Base-by-base conservation (phyloP, 1,140 invertebrate species). In the Coboldia fuscipes region DNA sequence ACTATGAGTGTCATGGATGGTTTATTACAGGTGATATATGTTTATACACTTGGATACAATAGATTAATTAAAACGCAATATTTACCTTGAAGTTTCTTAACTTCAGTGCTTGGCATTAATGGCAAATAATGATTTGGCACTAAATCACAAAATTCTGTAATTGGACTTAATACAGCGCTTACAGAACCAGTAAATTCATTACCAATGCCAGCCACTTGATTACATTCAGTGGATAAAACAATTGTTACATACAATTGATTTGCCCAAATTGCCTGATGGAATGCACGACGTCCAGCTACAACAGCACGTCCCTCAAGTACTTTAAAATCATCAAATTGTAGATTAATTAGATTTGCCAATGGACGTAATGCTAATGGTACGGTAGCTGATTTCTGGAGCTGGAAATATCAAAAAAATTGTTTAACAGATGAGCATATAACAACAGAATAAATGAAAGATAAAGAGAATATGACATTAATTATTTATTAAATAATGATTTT, bases 121-220 rank as follows among this genome's bases (percentile, higher is more conserved):
- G 56, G 54, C 33, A 60, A 39, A 42, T 74, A 70, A 41, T 72
- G 65, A 15, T 65, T 56, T 10, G 76, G 72, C 18, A 81, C 67
- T 37, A 72, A 48, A 45, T 83, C 77, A 44, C 69, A 73, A 51
- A 84, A 83, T 50, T 81, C 75, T 6, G 74, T 73, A 20, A 83
- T 62, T 4, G 79, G 73, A 37, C 65, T 65, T 30, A 82, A 56
- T 20, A 64, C 60, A 38, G 47, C 46, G 32, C 42, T 38, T 27
- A 48, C 39, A 10, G 49, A 51, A 17, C 51, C 51, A 0, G 41
- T 44, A 19, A 68, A 44, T 35, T 66, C 64, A 37, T 41, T 54
- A n/a, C 54, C 35, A 15, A 54, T 46, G 0, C 51, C 51, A 5
- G 48, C 46, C 3, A 52, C 45, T 40, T 70, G 66, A 39, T 55